A percentile compares a stretch with the other conserved stretches of the same genome.
These are phyloP conservation scores for Drosophila neotestacea DNA, from an alignment of 2,888 invertebrate genomes.

Conservation along the genomic window DNA sequence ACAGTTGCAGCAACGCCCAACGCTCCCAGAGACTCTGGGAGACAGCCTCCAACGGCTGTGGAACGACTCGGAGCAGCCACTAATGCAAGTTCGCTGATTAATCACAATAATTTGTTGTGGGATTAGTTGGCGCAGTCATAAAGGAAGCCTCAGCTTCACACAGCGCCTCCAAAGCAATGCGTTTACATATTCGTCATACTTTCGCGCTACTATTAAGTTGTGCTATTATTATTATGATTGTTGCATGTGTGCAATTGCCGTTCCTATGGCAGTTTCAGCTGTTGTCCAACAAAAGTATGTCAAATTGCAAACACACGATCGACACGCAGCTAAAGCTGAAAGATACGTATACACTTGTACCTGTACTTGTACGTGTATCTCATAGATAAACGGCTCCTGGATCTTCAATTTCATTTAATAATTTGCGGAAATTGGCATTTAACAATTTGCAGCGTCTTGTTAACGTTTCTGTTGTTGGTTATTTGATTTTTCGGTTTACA, in stretches of 20 bases:
- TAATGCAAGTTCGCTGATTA: constrained; percentile 81
- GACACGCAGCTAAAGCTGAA: constrained; percentile 37
- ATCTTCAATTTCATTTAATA: constrained; percentile 81
- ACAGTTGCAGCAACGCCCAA: constrained; percentile 78
- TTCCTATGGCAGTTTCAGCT: constrained; percentile 32
- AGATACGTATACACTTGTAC: constrained; percentile 44
- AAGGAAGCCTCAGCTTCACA: constrained; percentile 36
- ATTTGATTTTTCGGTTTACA: constrained; percentile 3
- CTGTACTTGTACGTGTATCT: constrained; percentile 30
- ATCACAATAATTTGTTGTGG: constrained; percentile 81
- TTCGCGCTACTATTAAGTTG: constrained; percentile 78
- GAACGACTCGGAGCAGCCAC: constrained; percentile 41
- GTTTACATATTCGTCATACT: constrained; percentile 80
- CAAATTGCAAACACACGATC: constrained; percentile 77
- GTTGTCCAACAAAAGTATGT: constrained; percentile 69
- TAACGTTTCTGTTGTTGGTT: constrained; percentile 55
- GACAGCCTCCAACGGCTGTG: neutral
- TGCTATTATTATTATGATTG: constrained; percentile 79
- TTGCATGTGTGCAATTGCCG: constrained; percentile 48
- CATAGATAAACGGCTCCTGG: constrained; percentile 63
- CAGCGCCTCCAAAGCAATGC: constrained; percentile 38
- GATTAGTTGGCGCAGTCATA: constrained; percentile 71
- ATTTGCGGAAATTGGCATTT: constrained; percentile 81
- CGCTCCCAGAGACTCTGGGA: constrained; percentile 21
- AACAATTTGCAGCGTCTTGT: constrained; percentile 75